Percentiles rank a stretch among this genome's conserved stretches.
Conservation (phyloP, 1,140 invertebrate genomes). For the Megathymus violae region DNA sequence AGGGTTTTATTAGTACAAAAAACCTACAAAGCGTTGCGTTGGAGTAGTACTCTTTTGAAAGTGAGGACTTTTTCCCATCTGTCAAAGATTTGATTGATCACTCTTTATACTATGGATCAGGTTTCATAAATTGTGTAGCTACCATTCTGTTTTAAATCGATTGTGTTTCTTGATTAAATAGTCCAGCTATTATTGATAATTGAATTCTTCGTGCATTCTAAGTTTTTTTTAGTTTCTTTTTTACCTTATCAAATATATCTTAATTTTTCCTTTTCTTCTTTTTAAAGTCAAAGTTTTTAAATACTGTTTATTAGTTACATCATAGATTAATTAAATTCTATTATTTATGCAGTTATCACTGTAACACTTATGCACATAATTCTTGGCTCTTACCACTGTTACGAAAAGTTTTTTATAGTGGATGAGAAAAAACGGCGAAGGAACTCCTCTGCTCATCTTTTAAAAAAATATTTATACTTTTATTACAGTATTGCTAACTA, state of each 20-base stretch:
- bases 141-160: conserved; percentile 55
- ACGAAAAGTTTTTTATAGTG: no score
- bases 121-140: conserved; percentile 72
- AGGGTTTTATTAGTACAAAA: conserved; percentile 27
- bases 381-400: no score
- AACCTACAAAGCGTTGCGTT: no score
- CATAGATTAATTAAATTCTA: no score
- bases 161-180: conserved; percentile 70
- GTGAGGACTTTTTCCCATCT: conserved; percentile 54
- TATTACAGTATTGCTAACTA: no score
- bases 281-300: neutral
- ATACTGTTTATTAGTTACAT: no score
- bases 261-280: neutral
- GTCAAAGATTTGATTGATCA: conserved; percentile 75
- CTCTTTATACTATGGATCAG: conserved; percentile 52
- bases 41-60: no score
- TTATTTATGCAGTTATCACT: no score
- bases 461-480: no score
- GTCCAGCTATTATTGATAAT: conserved; percentile 47
- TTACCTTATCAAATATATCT: neutral
- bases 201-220: conserved; percentile 25
- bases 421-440: no score
- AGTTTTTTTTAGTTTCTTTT: conserved; percentile 16
- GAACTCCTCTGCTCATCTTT: no score
- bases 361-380: no score